These are phyloP conservation scores for Hippotragus niger DNA, from an alignment of 2,113 vertebrate species.

Conservation along the genomic window DNA sequence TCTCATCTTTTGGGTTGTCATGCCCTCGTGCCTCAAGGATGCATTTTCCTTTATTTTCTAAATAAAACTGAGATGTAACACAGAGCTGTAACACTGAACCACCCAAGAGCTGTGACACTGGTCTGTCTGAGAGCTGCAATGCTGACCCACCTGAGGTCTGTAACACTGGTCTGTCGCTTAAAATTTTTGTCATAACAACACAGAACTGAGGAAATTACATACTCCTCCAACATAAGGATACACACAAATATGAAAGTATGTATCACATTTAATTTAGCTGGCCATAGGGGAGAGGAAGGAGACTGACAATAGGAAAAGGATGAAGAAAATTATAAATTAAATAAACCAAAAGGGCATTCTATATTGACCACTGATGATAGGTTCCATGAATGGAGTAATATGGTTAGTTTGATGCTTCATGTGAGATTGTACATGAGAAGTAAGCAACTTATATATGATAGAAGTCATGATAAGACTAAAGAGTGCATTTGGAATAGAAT, in stretches of 20 bases:
- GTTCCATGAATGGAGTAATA: not conserved
- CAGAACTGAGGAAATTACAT: not conserved
- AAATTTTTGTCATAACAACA: not conserved
- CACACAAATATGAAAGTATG: not conserved
- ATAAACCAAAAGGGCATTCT: not conserved
- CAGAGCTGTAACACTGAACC: not conserved
- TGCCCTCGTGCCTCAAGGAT: rapidly evolving
- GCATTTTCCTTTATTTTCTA: not conserved
- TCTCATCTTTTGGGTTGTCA: rapidly evolving
- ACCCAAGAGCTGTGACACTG: not conserved
- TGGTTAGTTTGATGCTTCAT: not conserved
- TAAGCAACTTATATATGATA: not conserved
- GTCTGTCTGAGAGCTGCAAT: not conserved
- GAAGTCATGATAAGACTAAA: not conserved
- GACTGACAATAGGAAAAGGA: not conserved
- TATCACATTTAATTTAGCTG: not conserved
- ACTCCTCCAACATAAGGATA: not conserved
- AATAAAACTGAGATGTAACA: not conserved
- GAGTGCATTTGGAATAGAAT: not conserved
- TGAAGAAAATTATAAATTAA: not conserved
- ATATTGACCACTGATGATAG: not conserved
- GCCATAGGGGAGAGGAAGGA: not conserved
- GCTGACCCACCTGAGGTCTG: not conserved
- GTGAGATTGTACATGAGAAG: not conserved
- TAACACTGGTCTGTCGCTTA: rapidly evolving